Evolutionary conservation across 2,888 invertebrate genomes (phyloP).

Genomic region (Eurytoma adleriae): DNA sequence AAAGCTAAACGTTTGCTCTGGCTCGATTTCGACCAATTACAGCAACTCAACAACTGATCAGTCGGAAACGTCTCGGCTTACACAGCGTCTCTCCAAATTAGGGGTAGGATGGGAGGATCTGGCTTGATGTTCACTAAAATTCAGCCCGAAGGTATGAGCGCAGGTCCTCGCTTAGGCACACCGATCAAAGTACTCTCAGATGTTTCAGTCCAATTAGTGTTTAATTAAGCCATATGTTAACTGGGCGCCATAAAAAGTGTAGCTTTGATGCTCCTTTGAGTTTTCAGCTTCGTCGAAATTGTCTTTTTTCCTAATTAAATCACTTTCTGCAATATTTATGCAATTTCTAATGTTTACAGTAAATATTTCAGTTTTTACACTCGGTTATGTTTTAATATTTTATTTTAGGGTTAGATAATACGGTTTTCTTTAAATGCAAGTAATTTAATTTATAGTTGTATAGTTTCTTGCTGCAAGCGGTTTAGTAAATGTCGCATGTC

Average conservation of each 20-base stretch:
- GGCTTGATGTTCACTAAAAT: conserved; percentile 30
- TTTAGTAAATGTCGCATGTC: too few relatives aligned
- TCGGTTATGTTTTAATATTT: too few relatives aligned
- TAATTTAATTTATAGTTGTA: too few relatives aligned
- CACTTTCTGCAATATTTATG: too few relatives aligned
- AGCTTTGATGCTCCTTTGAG: not conserved
- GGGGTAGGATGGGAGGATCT: not conserved
- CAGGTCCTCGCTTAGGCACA: not conserved
- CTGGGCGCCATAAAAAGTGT: not conserved
- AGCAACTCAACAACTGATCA: conserved; percentile 16
- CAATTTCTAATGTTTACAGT: too few relatives aligned
- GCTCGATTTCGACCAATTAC: conserved; percentile 32
- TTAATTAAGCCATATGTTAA: conserved; percentile 26
- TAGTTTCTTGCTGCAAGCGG: too few relatives aligned
- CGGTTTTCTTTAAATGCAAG: too few relatives aligned
- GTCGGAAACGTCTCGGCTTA: conserved; percentile 37
- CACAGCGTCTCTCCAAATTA: not conserved
- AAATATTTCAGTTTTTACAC: too few relatives aligned
- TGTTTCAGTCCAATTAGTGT: conserved; percentile 31
- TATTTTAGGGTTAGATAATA: too few relatives aligned
- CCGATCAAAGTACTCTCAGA: conserved; percentile 26
- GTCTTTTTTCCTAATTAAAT: too few relatives aligned
- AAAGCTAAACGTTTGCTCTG: conserved; percentile 39
- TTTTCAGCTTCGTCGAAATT: too few relatives aligned
- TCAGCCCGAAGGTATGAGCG: not conserved